Evolutionary conservation across 2,113 vertebrate species (phyloP).

Genomic region (Planiliza haematocheilus): DNA sequence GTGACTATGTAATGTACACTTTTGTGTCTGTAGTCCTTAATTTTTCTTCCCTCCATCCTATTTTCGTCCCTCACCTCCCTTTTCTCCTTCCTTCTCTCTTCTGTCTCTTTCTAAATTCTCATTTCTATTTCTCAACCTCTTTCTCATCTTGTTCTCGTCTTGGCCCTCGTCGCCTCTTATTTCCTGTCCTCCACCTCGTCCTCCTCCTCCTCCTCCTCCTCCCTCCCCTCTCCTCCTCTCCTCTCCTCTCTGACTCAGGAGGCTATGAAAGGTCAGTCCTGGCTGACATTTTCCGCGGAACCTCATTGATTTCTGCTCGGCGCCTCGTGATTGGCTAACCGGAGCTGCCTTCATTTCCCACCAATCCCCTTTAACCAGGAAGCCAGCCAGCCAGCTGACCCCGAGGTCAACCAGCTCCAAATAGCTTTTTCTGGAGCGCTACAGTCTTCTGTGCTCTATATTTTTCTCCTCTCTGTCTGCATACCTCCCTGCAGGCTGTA

Average conservation of each 20-base stretch:
- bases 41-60: background rate
- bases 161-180: conserved; percentile 52
- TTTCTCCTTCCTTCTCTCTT: too few species aligned
- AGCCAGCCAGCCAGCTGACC: conserved; percentile 67
- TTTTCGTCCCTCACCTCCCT: conserved; percentile 3
- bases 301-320: conserved; percentile 77
- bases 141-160: conserved; percentile 39
- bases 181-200: conserved; percentile 51
- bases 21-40: background rate
- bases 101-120: background rate
- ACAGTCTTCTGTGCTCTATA: conserved; percentile 54
- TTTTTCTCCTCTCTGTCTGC: conserved; percentile 43
- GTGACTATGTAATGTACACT: background rate
- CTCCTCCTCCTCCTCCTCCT: conserved; percentile 37
- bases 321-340: conserved; percentile 70
- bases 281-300: conserved; percentile 82
- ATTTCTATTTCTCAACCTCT: conserved; percentile 35
- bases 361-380: conserved; percentile 75
- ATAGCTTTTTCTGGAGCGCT: conserved; percentile 78
- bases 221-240: conserved; percentile 21
- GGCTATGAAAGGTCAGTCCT: conserved; percentile 79
- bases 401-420: conserved; percentile 78
- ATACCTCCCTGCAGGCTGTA: conserved; percentile 52
- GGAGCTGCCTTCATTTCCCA: conserved; percentile 67
- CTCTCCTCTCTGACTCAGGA: conserved; percentile 65